Conservation (phyloP, 2,797 vertebrate genomes). For the Staurois parvus region DNA sequence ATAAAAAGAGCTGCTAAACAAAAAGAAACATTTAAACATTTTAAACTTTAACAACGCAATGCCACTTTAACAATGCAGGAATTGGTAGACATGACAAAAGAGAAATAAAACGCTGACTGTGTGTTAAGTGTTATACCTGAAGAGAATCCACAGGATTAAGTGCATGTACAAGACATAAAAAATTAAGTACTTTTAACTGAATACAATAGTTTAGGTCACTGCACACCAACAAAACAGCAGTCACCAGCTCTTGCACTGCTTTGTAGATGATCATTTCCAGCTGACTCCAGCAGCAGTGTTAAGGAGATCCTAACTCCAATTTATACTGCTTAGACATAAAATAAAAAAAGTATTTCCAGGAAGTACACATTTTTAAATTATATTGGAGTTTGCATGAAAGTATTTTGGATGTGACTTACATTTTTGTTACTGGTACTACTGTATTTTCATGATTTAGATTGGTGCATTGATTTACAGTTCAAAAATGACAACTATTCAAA, state of each 20-base stretch:
- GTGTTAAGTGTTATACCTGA: slow-evolving; percentile 27
- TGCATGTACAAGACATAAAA: slow-evolving; percentile 37
- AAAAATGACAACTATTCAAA: background rate
- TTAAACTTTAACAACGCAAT: slow-evolving; percentile 47
- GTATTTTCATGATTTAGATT: background rate
- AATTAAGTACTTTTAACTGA: slow-evolving; percentile 30
- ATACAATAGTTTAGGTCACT: slow-evolving; percentile 38
- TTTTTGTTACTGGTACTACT: too few relatives aligned
- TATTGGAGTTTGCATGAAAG: background rate
- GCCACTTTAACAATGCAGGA: slow-evolving; percentile 5
- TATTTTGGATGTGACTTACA: too few relatives aligned
- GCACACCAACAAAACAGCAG: slow-evolving; percentile 37
- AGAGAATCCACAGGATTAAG: slow-evolving; percentile 34
- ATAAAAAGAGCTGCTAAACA: background rate
- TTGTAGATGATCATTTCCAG: background rate
- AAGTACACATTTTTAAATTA: background rate
- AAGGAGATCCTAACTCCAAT: background rate
- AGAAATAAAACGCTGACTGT: slow-evolving; percentile 15
- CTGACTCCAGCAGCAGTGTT: slow-evolving; percentile 27
- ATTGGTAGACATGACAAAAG: slow-evolving; percentile 6
- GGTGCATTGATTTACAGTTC: background rate
- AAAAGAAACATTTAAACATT: slow-evolving; percentile 32
- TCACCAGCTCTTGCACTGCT: background rate
- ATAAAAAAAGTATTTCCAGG: background rate
- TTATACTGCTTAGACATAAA: background rate